Evolutionary conservation across 2,113 vertebrate species (phyloP).

Genomic region (Puma concolor): DNA sequence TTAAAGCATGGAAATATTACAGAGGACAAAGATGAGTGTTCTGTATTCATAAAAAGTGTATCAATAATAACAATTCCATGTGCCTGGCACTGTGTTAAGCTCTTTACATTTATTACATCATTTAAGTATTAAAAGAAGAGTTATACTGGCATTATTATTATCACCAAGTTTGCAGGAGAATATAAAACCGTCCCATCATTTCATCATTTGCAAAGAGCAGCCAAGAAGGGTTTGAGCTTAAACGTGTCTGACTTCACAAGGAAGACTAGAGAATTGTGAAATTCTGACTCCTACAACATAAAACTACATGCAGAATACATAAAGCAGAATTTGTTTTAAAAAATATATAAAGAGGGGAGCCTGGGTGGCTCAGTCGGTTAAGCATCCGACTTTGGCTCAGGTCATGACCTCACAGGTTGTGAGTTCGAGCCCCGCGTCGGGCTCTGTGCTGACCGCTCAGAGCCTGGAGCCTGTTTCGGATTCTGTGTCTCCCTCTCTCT

Average conservation of each 20-base stretch:
- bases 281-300: background rate
- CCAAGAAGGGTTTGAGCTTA: background rate
- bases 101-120: background rate
- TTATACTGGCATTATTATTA: background rate
- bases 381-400: background rate
- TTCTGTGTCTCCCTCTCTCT: background rate
- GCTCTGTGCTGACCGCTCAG: background rate
- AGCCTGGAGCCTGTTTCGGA: background rate
- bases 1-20: background rate
- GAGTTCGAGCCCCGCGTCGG: fast-evolving
- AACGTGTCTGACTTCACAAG: background rate
- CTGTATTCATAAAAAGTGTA: background rate
- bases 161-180: background rate
- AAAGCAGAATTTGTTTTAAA: background rate
- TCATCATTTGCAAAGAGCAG: background rate
- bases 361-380: background rate
- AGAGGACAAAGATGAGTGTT: background rate
- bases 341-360: background rate
- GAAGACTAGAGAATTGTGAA: background rate
- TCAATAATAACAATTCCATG: background rate
- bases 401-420: background rate
- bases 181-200: background rate
- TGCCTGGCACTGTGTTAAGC: background rate
- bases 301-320: background rate
- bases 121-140: background rate